Percentiles rank a stretch among this genome's conserved stretches.
These are phyloP conservation scores for Dexiosoma caninum DNA, from an alignment of 2,888 invertebrate species.

Conservation along the genomic window DNA sequence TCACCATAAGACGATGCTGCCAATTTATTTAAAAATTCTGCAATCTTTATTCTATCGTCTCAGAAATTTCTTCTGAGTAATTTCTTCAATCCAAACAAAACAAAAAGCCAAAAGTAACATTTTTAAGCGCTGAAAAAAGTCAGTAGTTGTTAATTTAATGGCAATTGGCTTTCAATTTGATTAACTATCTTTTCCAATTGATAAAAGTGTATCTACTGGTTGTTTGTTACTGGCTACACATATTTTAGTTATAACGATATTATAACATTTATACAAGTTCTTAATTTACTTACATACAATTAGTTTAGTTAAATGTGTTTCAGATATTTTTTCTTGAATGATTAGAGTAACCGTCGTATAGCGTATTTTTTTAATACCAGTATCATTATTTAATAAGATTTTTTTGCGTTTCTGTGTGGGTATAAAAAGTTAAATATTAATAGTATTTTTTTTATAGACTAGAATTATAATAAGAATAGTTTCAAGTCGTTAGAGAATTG, in stretches of 20 bases:
- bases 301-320: slow-evolving; percentile 5
- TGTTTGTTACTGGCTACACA: slow-evolving; percentile 10
- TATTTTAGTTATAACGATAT: slow-evolving; percentile 1
- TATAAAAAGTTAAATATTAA: slow-evolving; percentile 59
- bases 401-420: slow-evolving; percentile 38
- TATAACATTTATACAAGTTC: slow-evolving; percentile 28
- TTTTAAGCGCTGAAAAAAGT: background rate
- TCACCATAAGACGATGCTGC: too few relatives aligned
- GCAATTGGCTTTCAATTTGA: background rate
- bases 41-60: too few relatives aligned
- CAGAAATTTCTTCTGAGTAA: background rate
- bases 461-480: slow-evolving; percentile 34
- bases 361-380: background rate
- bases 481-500: slow-evolving; percentile 28
- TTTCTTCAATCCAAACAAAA: background rate
- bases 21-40: too few relatives aligned
- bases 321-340: slow-evolving; percentile 2
- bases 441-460: slow-evolving; percentile 39
- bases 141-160: background rate
- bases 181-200: background rate
- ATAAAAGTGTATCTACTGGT: slow-evolving; percentile 8
- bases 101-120: background rate
- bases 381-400: slow-evolving; percentile 1
- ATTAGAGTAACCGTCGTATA: slow-evolving; percentile 6
- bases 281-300: slow-evolving; percentile 7